Evolutionary conservation across 2,888 invertebrate species (phyloP), one percentile per base, ranked within the genome.

Genomic region (Hesperia comma): DNA sequence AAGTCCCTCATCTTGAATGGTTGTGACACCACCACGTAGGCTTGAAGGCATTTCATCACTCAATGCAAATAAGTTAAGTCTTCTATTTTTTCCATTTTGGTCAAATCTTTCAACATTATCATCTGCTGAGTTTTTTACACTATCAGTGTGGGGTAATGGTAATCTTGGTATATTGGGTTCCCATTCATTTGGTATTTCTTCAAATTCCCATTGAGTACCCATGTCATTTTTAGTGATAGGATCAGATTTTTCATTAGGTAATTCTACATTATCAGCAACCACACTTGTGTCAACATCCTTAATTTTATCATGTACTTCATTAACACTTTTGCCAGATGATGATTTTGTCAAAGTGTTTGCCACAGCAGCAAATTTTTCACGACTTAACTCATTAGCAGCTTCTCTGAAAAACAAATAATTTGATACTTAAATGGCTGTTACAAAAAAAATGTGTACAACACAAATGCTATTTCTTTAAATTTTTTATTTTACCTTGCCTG

Each of bases 31-130:
- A 15, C 87, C 87, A 19, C 87, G 78, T 68, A 92, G 78, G 70
- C 87, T 88, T 15, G 84, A 81, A 12, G 89, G 91, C 92, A 92
- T 92, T 76, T 92, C 92, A 64, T 87, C 85, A 72, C 92, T 92
- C 4, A 91, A 70, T 10, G 92, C 91, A 85, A 92, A 92, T 54
- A 92, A 75, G 72, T 92, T 86, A 2, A 79, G 68, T 71, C 77
- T 81, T 74, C 82, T 87, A 69, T 70, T 83, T 71, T 82, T 84
- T 74, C 81, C 87, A 69, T 70, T 83, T 71, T 82, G 83, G 19
- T 84, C 85, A 14, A 78, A 71, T 77, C 80, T 84, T 61, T 75
- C 83, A 62, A 68, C 67, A 66, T 78, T 77, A 67, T 78, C 81
- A 56, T 75, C 77, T 12, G 62, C 43, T 19, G 78, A 74, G 32